These are phyloP conservation scores for Stomatorhinus walkeri DNA, from an alignment of 2,797 vertebrate genomes.

Conservation along the genomic window DNA sequence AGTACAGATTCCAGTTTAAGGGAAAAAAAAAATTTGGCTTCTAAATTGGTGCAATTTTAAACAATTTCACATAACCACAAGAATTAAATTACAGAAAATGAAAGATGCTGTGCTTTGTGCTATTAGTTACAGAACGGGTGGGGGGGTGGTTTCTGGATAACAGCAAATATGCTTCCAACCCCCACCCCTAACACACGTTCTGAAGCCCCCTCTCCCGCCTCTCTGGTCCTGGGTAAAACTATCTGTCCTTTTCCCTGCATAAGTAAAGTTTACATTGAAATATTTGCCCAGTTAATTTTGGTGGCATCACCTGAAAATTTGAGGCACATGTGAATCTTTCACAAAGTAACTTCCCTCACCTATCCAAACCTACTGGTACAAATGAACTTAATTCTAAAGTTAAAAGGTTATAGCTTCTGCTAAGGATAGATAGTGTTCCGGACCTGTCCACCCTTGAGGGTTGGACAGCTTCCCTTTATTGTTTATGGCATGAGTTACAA, in stretches of 20 bases:
- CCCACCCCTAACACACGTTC: not conserved
- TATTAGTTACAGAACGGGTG: not conserved
- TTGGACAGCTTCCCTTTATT: not conserved
- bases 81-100: conserved; percentile 18
- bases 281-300: conserved; percentile 23
- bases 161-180: not conserved
- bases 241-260: not conserved
- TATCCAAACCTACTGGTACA: not conserved
- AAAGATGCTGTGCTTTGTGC: conserved; percentile 27
- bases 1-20: not conserved
- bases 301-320: conserved; percentile 12
- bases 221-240: not conserved
- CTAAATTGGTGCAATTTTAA: conserved; percentile 11
- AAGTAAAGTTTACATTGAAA: not conserved
- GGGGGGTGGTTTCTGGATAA: not conserved
- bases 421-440: not conserved
- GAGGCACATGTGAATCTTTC: conserved; percentile 37
- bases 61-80: not conserved
- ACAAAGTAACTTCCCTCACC: conserved; percentile 19
- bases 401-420: not conserved
- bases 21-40: not conserved
- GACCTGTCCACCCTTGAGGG: not conserved
- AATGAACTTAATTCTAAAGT: not conserved
- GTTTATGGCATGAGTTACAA: not conserved
- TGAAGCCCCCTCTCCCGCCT: not conserved